These are phyloP conservation scores for Sphyrna mokarran DNA, from an alignment of 2,113 vertebrate species.

Conservation along the genomic window DNA sequence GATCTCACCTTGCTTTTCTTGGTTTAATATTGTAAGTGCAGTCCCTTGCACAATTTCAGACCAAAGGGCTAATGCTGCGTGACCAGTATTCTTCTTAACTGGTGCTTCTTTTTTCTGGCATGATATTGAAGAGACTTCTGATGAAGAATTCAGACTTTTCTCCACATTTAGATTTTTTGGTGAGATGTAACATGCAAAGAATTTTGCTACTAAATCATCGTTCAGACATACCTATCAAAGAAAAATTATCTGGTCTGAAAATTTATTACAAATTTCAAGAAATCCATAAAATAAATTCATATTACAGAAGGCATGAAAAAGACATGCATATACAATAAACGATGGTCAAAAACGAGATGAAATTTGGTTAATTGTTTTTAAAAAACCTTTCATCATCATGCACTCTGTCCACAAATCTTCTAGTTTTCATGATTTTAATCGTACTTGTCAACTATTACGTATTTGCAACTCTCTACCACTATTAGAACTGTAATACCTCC, in stretches of 20 bases:
- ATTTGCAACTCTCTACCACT: neutral
- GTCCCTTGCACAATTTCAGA: conserved; percentile 47
- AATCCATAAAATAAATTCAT: neutral
- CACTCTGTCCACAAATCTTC: too few species aligned
- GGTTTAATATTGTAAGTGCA: conserved; percentile 7
- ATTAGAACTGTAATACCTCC: neutral
- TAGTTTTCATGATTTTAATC: neutral
- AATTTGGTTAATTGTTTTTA: too few species aligned
- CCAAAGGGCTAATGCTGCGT: conserved; percentile 46
- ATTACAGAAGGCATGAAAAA: neutral
- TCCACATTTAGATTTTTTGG: conserved; percentile 39
- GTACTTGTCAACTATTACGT: neutral
- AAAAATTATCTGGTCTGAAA: conserved; percentile 22
- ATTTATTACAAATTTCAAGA: neutral
- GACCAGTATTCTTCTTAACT: neutral
- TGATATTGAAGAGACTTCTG: neutral
- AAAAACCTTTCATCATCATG: too few species aligned
- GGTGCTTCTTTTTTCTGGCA: neutral
- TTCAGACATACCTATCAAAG: conserved; percentile 76
- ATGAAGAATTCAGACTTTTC: neutral
- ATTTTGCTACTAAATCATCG: conserved; percentile 79
- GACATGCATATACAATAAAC: neutral
- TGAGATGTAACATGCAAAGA: conserved; percentile 65
- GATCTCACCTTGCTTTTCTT: conserved; percentile 50
- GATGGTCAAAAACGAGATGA: neutral